phyloP scores from a whole-genome alignment of 2,888 invertebrate genomes.

The Drepana falcataria region DNA sequence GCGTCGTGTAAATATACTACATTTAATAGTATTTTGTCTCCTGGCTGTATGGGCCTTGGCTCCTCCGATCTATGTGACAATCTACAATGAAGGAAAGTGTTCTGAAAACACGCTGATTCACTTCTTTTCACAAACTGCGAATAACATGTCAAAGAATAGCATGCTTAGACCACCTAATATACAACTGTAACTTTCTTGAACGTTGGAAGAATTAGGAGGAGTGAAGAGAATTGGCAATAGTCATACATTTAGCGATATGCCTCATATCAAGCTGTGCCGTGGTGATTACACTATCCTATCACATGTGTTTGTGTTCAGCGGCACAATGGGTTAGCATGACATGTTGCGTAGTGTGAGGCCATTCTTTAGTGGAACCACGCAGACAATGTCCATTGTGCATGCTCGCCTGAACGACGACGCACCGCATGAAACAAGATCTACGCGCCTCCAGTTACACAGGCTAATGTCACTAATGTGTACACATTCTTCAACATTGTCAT shows the following conservation, averaged over 20 bases:
- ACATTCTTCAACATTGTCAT: not conserved
- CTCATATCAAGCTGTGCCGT: not conserved
- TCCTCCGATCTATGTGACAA: conserved; percentile 52
- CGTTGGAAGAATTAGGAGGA: too few species aligned
- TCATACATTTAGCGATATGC: not conserved
- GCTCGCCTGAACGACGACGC: conserved; percentile 32
- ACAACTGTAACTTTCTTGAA: not conserved
- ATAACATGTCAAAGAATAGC: conserved; percentile 18
- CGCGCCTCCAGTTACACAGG: conserved; percentile 13
- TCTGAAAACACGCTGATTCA: conserved; percentile 45
- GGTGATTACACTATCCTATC: not conserved
- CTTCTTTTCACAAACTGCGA: conserved; percentile 28
- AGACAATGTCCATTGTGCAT: conserved; percentile 68
- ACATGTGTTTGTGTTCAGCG: conserved; percentile 39
- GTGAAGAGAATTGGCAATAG: conserved; percentile 9
- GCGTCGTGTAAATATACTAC: conserved; percentile 24
- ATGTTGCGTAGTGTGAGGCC: conserved; percentile 32
- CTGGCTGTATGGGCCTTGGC: conserved; percentile 42
- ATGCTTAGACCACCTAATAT: conserved; percentile 15
- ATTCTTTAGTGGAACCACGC: conserved; percentile 54
- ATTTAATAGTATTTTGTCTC: conserved; percentile 35
- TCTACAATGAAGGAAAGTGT: conserved; percentile 36
- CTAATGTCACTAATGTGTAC: conserved; percentile 22
- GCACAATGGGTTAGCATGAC: conserved; percentile 40
- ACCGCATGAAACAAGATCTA: conserved; percentile 50